Conservation (phyloP, 2,888 invertebrate genomes). For the Drosophila melanosoma region DNA sequence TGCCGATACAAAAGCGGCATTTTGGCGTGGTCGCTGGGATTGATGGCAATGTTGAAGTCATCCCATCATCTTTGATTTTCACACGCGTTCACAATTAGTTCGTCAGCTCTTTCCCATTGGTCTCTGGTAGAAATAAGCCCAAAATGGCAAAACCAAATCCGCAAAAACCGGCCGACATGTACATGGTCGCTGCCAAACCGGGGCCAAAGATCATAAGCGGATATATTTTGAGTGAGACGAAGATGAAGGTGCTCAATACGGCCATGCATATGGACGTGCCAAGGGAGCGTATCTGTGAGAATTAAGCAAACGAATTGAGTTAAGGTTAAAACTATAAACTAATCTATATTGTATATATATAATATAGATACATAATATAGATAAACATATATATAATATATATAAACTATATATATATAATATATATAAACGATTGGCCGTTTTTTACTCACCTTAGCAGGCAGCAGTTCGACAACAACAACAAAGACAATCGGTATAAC, state of each 20-base stretch:
- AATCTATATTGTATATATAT: neutral
- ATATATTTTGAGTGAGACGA: slow-evolving; percentile 77
- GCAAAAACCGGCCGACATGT: slow-evolving; percentile 67
- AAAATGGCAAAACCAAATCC: slow-evolving; percentile 73
- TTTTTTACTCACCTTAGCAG: slow-evolving; percentile 71
- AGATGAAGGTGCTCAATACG: slow-evolving; percentile 71
- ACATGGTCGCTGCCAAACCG: slow-evolving; percentile 77
- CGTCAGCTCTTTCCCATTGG: slow-evolving; percentile 80
- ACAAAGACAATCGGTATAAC: slow-evolving; percentile 75
- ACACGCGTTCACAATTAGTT: slow-evolving; percentile 64
- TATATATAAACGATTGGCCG: too few species aligned
- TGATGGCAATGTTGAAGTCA: slow-evolving; percentile 42
- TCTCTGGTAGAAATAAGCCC: slow-evolving; percentile 78
- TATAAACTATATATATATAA: too few species aligned
- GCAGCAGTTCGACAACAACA: slow-evolving; percentile 78
- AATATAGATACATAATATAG: too few species aligned
- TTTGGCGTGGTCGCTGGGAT: slow-evolving; percentile 59
- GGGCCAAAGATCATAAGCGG: slow-evolving; percentile 71
- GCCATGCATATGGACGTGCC: slow-evolving; percentile 76
- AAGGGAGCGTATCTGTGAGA: slow-evolving; percentile 75
- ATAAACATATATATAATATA: too few species aligned
- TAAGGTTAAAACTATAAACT: neutral
- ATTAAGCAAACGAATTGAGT: slow-evolving; percentile 9
- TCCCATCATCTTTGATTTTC: slow-evolving; percentile 42
- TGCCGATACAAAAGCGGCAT: slow-evolving; percentile 54